phyloP scores from a whole-genome alignment of 1,140 invertebrate species.

The Phenacoccus solenopsis region DNA sequence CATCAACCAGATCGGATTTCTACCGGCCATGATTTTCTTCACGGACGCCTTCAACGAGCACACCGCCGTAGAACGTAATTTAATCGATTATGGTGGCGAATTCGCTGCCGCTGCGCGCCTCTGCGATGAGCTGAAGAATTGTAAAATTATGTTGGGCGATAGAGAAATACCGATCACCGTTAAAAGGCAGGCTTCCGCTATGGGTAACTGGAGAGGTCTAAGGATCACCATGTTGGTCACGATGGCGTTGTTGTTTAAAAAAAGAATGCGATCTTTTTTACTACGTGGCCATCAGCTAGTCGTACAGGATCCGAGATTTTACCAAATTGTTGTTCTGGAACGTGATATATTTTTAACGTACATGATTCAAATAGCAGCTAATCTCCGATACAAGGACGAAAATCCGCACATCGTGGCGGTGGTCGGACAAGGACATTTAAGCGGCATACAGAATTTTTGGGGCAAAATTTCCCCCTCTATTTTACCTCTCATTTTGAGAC shows the following conservation, averaged over 20 bases:
- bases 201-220: constrained; percentile 5
- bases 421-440: neutral
- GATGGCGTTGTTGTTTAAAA: neutral
- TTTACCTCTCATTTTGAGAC: neutral
- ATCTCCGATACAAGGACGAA: neutral
- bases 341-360: constrained; percentile 6
- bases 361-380: neutral
- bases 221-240: neutral
- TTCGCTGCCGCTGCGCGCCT: neutral
- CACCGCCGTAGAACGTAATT: neutral
- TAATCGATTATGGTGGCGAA: neutral
- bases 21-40: constrained; percentile 7
- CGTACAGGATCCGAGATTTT: neutral
- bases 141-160: neutral
- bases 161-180: constrained; percentile 1
- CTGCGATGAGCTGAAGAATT: neutral
- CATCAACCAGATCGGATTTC: neutral
- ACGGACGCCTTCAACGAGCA: constrained; percentile 7
- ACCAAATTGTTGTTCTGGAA: neutral
- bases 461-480: neutral
- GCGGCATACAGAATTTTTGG: constrained; percentile 5
- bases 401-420: neutral
- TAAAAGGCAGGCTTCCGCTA: neutral
- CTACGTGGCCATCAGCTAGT: neutral
- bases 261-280: neutral